Evolutionary conservation across 2,888 invertebrate species (phyloP).

Genomic region (Apocheima hispidaria): DNA sequence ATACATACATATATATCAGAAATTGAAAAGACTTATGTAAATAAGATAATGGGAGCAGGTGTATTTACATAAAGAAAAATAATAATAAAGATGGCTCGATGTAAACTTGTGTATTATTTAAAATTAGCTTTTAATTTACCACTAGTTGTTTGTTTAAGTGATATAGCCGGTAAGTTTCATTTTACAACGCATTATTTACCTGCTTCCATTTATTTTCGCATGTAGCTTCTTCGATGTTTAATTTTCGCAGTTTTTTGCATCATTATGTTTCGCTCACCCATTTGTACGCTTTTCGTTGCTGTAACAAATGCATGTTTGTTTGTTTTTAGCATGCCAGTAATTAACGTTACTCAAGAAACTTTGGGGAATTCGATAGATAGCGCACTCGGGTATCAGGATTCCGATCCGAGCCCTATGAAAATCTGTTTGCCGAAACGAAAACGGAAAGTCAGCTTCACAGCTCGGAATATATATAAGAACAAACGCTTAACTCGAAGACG

Average conservation of each 20-base stretch:
- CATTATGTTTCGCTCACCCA: neutral
- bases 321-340: conserved; percentile 56
- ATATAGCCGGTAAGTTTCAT: conserved; percentile 21
- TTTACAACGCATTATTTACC: conserved; percentile 51
- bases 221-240: conserved; percentile 43
- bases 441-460: conserved; percentile 50
- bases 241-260: conserved; percentile 31
- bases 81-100: conserved; percentile 41
- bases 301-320: conserved; percentile 40
- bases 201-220: conserved; percentile 73
- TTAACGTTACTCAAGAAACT: conserved; percentile 53
- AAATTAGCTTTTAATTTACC: neutral
- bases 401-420: conserved; percentile 63
- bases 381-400: conserved; percentile 74
- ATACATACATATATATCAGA: conserved; percentile 1
- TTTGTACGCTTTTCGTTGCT: conserved; percentile 34
- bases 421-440: conserved; percentile 53
- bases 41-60: conserved; percentile 49
- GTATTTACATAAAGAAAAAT: conserved; percentile 33
- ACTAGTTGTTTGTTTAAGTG: neutral
- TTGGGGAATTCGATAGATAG: conserved; percentile 63
- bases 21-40: conserved; percentile 25
- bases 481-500: conserved; percentile 50
- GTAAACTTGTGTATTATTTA: conserved; percentile 39
- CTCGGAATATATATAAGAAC: conserved; percentile 36